These are phyloP conservation scores for Lycaena phlaeas DNA, from an alignment of 2,888 invertebrate species.

Conservation along the genomic window DNA sequence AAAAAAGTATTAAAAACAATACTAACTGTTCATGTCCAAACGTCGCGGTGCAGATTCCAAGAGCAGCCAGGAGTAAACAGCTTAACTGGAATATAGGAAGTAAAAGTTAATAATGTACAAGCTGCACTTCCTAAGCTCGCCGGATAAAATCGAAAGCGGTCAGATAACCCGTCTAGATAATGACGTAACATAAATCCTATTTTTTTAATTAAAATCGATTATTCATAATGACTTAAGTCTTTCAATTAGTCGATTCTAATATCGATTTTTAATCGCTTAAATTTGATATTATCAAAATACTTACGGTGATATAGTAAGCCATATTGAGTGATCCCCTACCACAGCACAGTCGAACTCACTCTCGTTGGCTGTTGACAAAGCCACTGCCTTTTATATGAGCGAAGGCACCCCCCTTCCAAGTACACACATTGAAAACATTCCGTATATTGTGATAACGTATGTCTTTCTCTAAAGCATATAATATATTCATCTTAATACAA, in stretches of 20 bases:
- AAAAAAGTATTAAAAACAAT: no score
- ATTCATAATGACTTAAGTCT: no score
- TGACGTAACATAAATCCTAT: slow-evolving; percentile 21
- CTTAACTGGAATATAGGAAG: slow-evolving; percentile 48
- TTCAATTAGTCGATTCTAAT: no score
- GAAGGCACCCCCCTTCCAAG: slow-evolving; percentile 57
- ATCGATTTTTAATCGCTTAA: no score
- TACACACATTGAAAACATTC: slow-evolving; percentile 16
- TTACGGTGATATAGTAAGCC: slow-evolving; percentile 56
- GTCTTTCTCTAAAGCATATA: no score
- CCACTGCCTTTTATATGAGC: slow-evolving; percentile 58
- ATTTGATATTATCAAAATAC: no score
- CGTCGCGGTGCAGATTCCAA: slow-evolving; percentile 64
- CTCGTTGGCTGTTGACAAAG: slow-evolving; percentile 32
- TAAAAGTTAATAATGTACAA: no score
- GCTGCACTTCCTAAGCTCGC: slow-evolving; percentile 10
- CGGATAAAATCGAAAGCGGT: slow-evolving; percentile 33
- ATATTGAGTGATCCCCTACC: slow-evolving; percentile 38
- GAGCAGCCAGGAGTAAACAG: slow-evolving; percentile 56
- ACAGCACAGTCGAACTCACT: slow-evolving; percentile 25
- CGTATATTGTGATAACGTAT: no score
- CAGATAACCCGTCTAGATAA: slow-evolving; percentile 17
- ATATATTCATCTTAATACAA: no score
- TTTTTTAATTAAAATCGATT: no score
- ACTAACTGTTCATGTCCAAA: slow-evolving; percentile 70